Evolutionary conservation across 2,797 vertebrate species (phyloP), one percentile per base, ranked within the genome.

Genomic region (Hippopotamyrus pictus): DNA sequence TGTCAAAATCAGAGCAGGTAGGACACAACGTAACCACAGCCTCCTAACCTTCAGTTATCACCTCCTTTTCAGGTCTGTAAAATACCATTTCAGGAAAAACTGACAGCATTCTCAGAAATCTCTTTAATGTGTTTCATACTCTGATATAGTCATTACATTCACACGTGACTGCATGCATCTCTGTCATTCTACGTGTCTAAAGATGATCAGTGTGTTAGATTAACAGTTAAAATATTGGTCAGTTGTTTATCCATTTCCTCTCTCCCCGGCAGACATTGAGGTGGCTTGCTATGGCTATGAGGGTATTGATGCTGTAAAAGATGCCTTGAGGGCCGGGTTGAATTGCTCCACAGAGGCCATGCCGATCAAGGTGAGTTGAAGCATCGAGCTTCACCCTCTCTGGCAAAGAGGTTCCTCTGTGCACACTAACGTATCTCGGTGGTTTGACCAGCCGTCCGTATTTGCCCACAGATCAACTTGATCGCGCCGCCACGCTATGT

Each of bases 231-330:
- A 87, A 51, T 29, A 3, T 44, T 22, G 53, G 25, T 37, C 19
- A 44, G 85, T n/a, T 2, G 33, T 54, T 51, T 59, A n/a, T 33
- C 50, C 53, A 7, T 59, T 57, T 41, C 53, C 33, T 8, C 0
- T 46, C 7, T 59, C 84, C 9, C 50, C 48, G 48, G 69, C 92
- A 99, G 99, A 99, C 94, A 99, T 99, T 91, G 99, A 99, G 92
- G 99, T 99, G 91, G 98, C 99, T 3, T 99, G 98, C 94, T 99
- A 99, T 9, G 98, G 99, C 51, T 99, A 99, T 65, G 99, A 99
- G 93, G 99, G 99, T 65, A 99, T 99, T 6, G 98, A 99, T 93
- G 98, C 98, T 0, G 98, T 99, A 79, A 99, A 99, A 95, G 98
- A 98, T 73, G 98, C 99, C 79, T 94, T 99, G 94, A 96, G 97